Base-by-base conservation (phyloP, 2,797 vertebrate species). In the Pelochelys cantorii region DNA sequence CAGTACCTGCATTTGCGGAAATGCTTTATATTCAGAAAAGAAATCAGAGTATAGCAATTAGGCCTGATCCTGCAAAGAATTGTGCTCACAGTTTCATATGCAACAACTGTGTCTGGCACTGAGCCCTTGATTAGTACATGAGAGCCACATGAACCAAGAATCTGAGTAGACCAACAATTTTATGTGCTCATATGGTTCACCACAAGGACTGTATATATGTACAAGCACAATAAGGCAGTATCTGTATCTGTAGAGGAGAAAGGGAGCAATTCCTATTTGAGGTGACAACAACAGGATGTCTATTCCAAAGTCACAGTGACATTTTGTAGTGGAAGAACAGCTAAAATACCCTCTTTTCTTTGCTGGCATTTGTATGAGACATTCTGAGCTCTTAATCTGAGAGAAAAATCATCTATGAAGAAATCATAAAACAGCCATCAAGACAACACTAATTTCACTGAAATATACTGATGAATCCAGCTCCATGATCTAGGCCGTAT, bases 371-470 rank as follows among this genome's bases (percentile, higher is more conserved):
- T 96, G 71, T 87, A 53, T 5, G 1, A 0, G 0, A 59, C 48
- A 1, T 85, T 95, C 59, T 52, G 42, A 91, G 87, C 62, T 75
- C 79, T 81, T 0, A 3, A 37, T 71, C 20, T 23, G 68, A 71
- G 87, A 22, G 56, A 68, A 78, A 94, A 93, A 90, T 81, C 52
- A 75, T 22, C 83, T 85, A 20, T 0, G 90, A 96, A 89, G 54
- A 20, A 93, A 95, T 75, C 27, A 83, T 54, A 42, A 85, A 86
- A 85, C 60, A 4, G 15, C 75, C 75, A 81, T 92, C 79, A 86
- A 82, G 84, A 82, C 79, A 94, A 80, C 60, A 81, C 42, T 93
- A 94, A 90, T 86, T 87, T 88, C 92, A 94, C 93, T 93, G 93
- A 93, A 84, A 80, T 94, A 87, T 86, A 92, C 91, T 89, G 93